Evolutionary conservation across 2,113 vertebrate genomes (phyloP).

Genomic region (Hepsetus odoe): DNA sequence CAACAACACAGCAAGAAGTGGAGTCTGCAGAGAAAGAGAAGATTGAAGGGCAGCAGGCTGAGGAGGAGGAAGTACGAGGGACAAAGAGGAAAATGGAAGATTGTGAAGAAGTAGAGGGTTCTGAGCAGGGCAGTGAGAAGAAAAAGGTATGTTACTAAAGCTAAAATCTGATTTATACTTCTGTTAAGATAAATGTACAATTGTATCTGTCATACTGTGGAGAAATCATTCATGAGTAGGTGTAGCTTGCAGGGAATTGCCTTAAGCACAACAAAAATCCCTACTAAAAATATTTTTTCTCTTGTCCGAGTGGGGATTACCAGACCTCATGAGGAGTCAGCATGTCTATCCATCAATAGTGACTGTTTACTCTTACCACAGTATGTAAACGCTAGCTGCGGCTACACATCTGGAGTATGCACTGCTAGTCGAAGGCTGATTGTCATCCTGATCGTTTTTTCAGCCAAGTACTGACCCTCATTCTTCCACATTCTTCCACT

Average conservation of each 20-base stretch:
- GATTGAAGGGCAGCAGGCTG: neutral
- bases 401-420: neutral
- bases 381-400: neutral
- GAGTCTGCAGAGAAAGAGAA: neutral
- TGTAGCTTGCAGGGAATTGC: too few species aligned
- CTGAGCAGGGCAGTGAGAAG: constrained; percentile 66
- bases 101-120: constrained; percentile 51
- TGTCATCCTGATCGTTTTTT: neutral
- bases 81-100: constrained; percentile 73
- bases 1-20: constrained; percentile 25
- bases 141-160: constrained; percentile 66
- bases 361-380: neutral
- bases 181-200: too few species aligned
- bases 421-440: neutral
- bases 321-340: neutral
- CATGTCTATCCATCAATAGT: neutral
- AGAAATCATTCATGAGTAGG: too few species aligned
- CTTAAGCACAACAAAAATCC: too few species aligned
- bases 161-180: too few species aligned
- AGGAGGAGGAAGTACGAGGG: constrained; percentile 56
- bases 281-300: too few species aligned
- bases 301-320: neutral
- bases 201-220: too few species aligned
- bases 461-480: neutral
- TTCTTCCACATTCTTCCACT: neutral